These are phyloP conservation scores for Chalcis sispes DNA, from an alignment of 2,888 invertebrate species.

Conservation along the genomic window DNA sequence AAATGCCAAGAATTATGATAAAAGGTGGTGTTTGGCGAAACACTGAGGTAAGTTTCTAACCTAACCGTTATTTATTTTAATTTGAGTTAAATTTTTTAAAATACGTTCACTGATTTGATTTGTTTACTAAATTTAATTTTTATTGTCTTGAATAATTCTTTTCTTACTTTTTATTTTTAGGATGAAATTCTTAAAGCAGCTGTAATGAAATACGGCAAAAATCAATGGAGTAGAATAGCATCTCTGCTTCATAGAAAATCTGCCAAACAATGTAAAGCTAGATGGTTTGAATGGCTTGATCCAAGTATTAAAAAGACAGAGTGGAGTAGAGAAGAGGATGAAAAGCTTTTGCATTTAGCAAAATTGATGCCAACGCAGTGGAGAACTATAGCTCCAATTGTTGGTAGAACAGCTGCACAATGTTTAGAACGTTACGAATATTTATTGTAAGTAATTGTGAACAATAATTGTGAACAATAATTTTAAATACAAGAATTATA, in stretches of 20 bases:
- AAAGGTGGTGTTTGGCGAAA: slow-evolving; percentile 99
- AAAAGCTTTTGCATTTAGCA: slow-evolving; percentile 96
- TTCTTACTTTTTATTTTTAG: slow-evolving; percentile 76
- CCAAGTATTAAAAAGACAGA: slow-evolving; percentile 99
- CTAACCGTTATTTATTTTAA: slow-evolving; percentile 54
- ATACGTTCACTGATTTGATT: no score
- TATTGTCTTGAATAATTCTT: background rate
- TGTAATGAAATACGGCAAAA: slow-evolving; percentile 99
- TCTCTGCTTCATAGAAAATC: slow-evolving; percentile 98
- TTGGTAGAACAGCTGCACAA: slow-evolving; percentile 98
- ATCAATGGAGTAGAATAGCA: slow-evolving; percentile 99
- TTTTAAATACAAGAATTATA: no score
- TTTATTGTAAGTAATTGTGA: no score
- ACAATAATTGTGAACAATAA: no score
- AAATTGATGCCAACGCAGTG: slow-evolving; percentile 99
- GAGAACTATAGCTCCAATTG: slow-evolving; percentile 99
- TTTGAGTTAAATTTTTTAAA: no score
- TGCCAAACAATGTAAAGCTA: slow-evolving; percentile 99
- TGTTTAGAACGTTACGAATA: slow-evolving; percentile 98
- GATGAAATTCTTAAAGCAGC: slow-evolving; percentile 99
- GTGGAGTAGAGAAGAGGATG: slow-evolving; percentile 99
- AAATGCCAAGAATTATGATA: slow-evolving; percentile 99
- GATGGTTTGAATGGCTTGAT: slow-evolving; percentile 99
- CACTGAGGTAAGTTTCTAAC: slow-evolving; percentile 89
- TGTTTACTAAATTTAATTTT: background rate